phyloP scores from a whole-genome alignment of 2,113 vertebrate species.

The Onychorhynchus coronatus region DNA sequence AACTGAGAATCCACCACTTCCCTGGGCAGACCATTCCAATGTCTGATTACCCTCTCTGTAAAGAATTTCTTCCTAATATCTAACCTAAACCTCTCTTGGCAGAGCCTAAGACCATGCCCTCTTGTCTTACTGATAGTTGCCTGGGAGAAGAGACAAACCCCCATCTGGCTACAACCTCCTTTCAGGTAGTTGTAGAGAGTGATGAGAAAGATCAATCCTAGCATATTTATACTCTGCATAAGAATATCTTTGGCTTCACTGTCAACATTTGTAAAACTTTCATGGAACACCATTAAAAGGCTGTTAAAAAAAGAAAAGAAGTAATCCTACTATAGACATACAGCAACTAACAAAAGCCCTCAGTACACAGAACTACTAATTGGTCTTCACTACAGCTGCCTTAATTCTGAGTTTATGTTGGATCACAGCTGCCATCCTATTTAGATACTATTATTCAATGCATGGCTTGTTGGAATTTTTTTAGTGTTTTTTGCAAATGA shows the following conservation, averaged over 20 bases:
- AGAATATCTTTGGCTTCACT: not conserved
- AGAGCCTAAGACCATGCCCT: no score
- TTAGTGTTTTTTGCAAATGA: rapidly evolving
- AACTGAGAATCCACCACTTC: no score
- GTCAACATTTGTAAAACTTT: not conserved
- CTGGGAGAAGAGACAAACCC: no score
- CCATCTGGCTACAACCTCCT: no score
- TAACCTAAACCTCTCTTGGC: no score
- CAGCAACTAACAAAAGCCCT: not conserved
- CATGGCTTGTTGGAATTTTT: not conserved
- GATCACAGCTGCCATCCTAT: not conserved
- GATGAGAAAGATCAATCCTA: not conserved
- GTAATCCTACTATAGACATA: not conserved
- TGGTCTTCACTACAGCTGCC: not conserved
- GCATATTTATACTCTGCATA: not conserved
- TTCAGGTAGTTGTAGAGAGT: no score
- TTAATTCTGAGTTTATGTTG: not conserved
- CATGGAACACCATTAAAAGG: not conserved
- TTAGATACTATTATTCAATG: not conserved
- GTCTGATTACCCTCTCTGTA: no score
- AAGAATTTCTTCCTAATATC: no score
- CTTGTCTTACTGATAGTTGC: no score
- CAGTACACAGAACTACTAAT: not conserved
- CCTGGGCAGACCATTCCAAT: no score
- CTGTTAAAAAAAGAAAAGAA: not conserved